Percentiles rank a stretch among this genome's conserved stretches.
phyloP scores from a whole-genome alignment of 2,113 vertebrate genomes.

The Cariama cristata region DNA sequence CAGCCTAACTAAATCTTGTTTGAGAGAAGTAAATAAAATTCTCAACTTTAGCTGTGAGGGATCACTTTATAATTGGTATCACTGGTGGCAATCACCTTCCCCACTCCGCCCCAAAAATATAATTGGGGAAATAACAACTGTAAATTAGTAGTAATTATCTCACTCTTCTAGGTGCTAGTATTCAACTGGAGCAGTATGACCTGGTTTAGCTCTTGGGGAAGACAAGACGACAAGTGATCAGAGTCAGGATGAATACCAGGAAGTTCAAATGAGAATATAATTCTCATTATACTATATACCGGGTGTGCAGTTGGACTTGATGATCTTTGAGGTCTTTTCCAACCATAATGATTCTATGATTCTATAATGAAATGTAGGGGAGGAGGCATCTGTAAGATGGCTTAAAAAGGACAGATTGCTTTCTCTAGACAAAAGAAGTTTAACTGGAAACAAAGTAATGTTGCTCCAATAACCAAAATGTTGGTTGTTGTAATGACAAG shows the following conservation, averaged over 20 bases:
- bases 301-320: too few relatives aligned
- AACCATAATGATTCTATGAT: too few relatives aligned
- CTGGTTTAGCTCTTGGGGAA: not conserved
- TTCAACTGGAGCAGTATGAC: not conserved
- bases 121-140: not conserved
- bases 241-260: not conserved
- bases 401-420: not conserved
- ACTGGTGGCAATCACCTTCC: not conserved
- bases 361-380: not conserved
- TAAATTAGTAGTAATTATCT: not conserved
- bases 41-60: not conserved
- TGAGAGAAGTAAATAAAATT: not conserved
- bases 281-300: too few relatives aligned
- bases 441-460: not conserved
- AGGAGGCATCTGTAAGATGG: not conserved
- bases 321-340: too few relatives aligned
- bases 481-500: not conserved
- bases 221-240: not conserved
- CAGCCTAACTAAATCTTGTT: not conserved
- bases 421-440: not conserved
- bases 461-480: not conserved
- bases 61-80: not conserved
- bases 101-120: accelerated
- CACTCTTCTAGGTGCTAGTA: not conserved
- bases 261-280: not conserved